Evolutionary conservation across 2,888 invertebrate genomes (phyloP).

Genomic region (Ormyrus labotus): DNA sequence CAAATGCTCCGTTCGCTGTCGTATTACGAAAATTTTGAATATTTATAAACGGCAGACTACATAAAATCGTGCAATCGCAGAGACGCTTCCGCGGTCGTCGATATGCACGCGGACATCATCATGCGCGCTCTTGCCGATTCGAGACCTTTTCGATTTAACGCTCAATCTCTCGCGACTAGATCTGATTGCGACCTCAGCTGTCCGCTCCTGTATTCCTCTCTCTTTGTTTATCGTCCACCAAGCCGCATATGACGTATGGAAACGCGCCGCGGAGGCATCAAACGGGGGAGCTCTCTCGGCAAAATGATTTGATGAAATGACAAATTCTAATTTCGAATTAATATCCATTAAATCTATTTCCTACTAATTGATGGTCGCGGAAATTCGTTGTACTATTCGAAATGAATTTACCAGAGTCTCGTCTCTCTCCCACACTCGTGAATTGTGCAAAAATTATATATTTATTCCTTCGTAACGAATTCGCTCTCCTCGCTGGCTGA

Average conservation of each 20-base stretch:
- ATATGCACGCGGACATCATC: background rate
- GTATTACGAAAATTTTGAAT: slow-evolving; percentile 3
- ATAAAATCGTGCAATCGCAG: too few species aligned
- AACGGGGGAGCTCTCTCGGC: background rate
- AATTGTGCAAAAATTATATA: background rate
- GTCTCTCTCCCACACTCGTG: background rate
- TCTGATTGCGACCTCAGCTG: slow-evolving; percentile 10
- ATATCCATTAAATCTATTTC: slow-evolving; percentile 16
- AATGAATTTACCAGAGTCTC: background rate
- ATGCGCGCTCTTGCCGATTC: too few species aligned
- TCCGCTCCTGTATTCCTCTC: background rate
- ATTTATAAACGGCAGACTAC: slow-evolving; percentile 1
- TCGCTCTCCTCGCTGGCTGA: too few species aligned
- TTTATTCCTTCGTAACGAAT: background rate
- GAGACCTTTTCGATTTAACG: slow-evolving; percentile 41
- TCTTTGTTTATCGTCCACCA: background rate
- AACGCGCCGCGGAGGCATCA: background rate
- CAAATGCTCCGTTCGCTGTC: background rate
- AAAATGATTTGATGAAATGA: slow-evolving; percentile 30
- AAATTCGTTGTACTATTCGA: background rate
- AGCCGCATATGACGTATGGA: background rate
- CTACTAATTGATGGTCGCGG: slow-evolving; percentile 11
- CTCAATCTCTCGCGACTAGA: slow-evolving; percentile 24
- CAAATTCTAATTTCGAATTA: slow-evolving; percentile 37
- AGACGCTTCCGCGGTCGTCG: too few species aligned